Conservation (phyloP, 92 coral and sea anemone genomes). For the Palythoa grandis region DNA sequence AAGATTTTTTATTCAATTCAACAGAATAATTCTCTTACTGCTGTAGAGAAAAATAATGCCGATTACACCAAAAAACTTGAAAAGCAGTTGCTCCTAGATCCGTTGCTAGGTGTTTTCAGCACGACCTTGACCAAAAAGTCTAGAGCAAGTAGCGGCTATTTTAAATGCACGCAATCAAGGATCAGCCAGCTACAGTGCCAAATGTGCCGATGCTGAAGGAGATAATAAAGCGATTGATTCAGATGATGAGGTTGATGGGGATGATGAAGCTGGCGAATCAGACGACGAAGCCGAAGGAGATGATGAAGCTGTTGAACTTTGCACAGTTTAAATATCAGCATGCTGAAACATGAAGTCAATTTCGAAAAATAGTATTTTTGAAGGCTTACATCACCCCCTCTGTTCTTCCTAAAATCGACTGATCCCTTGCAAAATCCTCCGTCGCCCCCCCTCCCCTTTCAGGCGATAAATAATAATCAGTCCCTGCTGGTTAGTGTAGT, state of each 20-base stretch:
- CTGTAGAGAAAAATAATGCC: not conserved
- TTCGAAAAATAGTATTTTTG: not conserved
- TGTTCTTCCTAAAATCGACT: not conserved
- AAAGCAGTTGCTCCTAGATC: not conserved
- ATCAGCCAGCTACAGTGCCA: constrained; percentile 3
- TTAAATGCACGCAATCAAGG: not conserved
- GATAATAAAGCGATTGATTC: no score
- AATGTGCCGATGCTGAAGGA: not conserved
- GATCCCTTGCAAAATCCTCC: not conserved
- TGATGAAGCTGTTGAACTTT: constrained; percentile 4
- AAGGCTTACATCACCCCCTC: not conserved
- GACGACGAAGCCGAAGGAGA: constrained; percentile 12
- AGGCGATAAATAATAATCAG: no score
- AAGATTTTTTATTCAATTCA: not conserved
- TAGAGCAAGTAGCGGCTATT: not conserved
- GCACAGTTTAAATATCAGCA: constrained; percentile 7
- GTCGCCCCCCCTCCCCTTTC: no score
- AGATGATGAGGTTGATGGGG: constrained; percentile 3
- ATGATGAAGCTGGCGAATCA: constrained; percentile 10
- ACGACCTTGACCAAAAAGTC: not conserved
- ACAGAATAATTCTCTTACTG: not conserved
- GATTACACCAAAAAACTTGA: not conserved
- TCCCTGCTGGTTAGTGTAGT: no score
- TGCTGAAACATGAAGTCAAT: not conserved
- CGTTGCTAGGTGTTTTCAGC: constrained; percentile 2